Percentiles rank a stretch among this genome's conserved stretches.
Evolutionary conservation across 2,888 invertebrate genomes (phyloP).

Genomic region (Cancer borealis): DNA sequence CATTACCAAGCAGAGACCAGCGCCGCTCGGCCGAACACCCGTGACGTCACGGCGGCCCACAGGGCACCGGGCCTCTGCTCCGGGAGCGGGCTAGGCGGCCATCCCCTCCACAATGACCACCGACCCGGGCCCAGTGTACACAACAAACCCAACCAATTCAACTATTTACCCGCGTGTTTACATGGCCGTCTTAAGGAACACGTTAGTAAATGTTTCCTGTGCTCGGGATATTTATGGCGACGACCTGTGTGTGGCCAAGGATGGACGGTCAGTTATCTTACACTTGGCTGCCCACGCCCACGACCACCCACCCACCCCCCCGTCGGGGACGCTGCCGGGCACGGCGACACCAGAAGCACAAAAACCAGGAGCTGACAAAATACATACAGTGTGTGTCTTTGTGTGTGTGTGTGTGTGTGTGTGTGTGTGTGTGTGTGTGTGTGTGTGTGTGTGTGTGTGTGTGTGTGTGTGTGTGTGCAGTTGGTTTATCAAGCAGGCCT

Average conservation of each 20-base stretch:
- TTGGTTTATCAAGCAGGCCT: not conserved
- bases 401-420: slow-evolving; percentile 20
- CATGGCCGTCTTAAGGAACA: slow-evolving; percentile 23
- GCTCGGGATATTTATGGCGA: slow-evolving; percentile 43
- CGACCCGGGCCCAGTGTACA: slow-evolving; percentile 54
- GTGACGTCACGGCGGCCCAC: slow-evolving; percentile 65
- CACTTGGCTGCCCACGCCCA: slow-evolving; percentile 46
- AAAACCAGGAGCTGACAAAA: not conserved
- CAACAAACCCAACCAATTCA: slow-evolving; percentile 52
- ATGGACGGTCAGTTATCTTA: slow-evolving; percentile 39
- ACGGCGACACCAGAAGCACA: not conserved
- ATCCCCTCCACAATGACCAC: slow-evolving; percentile 55
- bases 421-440: slow-evolving; percentile 20
- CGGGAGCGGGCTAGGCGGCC: slow-evolving; percentile 29
- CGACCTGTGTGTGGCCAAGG: not conserved
- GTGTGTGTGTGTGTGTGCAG: not conserved
- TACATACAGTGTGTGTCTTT: not conserved
- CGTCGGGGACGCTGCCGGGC: not conserved
- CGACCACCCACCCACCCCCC: not conserved
- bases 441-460: slow-evolving; percentile 20
- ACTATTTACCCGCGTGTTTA: slow-evolving; percentile 60
- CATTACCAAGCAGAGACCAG: slow-evolving; percentile 46
- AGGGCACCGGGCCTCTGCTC: slow-evolving; percentile 50
- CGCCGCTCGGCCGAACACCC: slow-evolving; percentile 54
- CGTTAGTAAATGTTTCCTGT: slow-evolving; percentile 39